Conservation (phyloP, 2,797 vertebrate species). For the Bufotes viridis region DNA sequence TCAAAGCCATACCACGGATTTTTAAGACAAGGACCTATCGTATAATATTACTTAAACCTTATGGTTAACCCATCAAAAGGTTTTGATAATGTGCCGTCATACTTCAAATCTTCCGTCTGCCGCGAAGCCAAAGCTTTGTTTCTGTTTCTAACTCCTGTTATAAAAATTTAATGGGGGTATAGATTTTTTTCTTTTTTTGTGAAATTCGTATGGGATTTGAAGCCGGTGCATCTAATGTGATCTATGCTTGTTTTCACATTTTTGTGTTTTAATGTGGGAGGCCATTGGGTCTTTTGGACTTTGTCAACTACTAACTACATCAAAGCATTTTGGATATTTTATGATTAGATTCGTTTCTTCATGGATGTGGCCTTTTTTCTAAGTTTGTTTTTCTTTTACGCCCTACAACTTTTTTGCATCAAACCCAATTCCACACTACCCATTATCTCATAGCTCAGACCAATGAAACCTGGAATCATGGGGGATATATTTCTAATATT, state of each 20-base stretch:
- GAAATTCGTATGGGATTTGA: not conserved
- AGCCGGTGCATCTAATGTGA: not conserved
- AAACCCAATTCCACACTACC: not conserved
- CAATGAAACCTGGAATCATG: not conserved
- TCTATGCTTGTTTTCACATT: not conserved
- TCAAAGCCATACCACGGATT: not conserved
- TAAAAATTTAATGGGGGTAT: constrained; percentile 15
- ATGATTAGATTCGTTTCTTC: not conserved
- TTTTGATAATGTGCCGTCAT: constrained; percentile 9
- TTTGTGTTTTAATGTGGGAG: not conserved
- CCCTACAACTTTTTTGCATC: not conserved
- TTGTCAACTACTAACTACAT: not conserved
- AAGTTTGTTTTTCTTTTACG: not conserved
- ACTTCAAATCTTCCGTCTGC: constrained; percentile 3
- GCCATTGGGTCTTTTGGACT: not conserved
- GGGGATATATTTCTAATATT: not conserved
- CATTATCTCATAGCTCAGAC: not conserved
- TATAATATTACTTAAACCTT: constrained; percentile 27
- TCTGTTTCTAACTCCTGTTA: constrained; percentile 12
- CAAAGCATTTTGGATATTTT: not conserved
- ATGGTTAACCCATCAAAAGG: constrained; percentile 35
- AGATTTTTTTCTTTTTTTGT: not conserved
- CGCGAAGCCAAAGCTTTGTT: constrained; percentile 4
- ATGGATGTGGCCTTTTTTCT: not conserved
- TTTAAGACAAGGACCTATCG: constrained; percentile 31